These are phyloP conservation scores for Augiades crinisus DNA, from an alignment of 2,888 invertebrate species.

Conservation along the genomic window DNA sequence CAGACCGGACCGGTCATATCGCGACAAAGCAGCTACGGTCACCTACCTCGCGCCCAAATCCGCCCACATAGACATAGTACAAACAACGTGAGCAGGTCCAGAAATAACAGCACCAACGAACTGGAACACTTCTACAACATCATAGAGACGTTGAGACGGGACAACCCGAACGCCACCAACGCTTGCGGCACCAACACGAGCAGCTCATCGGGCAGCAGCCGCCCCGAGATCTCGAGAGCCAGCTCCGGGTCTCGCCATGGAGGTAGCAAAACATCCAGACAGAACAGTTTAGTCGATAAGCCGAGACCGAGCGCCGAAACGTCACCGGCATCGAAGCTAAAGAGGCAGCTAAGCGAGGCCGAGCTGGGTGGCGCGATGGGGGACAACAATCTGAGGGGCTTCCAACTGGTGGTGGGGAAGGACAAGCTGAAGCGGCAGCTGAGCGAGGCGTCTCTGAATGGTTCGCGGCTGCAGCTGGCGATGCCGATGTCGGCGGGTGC, in stretches of 20 bases:
- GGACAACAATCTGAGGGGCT: constrained; percentile 48
- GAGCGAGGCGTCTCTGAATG: constrained; percentile 67
- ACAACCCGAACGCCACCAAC: constrained; percentile 38
- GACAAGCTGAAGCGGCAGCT: constrained; percentile 66
- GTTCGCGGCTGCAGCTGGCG: constrained; percentile 58
- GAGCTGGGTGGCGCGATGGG: constrained; percentile 46
- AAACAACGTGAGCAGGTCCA: constrained; percentile 54
- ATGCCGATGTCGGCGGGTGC: constrained; percentile 78
- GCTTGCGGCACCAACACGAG: constrained; percentile 53
- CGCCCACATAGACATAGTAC: constrained; percentile 61
- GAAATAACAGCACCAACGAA: constrained; percentile 54
- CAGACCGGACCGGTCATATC: constrained; percentile 55
- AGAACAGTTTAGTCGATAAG: constrained; percentile 60
- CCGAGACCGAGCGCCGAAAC: constrained; percentile 48
- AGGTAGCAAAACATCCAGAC: constrained; percentile 41
- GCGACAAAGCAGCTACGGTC: constrained; percentile 68
- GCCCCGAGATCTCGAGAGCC: constrained; percentile 33
- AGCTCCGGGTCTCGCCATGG: background rate
- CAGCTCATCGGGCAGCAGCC: constrained; percentile 61
- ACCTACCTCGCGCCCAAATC: constrained; percentile 60
- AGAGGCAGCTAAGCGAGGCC: constrained; percentile 62
- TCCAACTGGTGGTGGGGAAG: constrained; percentile 67
- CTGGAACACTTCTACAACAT: constrained; percentile 67
- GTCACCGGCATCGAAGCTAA: constrained; percentile 41
- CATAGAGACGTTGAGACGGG: constrained; percentile 59